Evolutionary conservation across 2,888 invertebrate species (phyloP).

Genomic region (Nomada goodeniana): DNA sequence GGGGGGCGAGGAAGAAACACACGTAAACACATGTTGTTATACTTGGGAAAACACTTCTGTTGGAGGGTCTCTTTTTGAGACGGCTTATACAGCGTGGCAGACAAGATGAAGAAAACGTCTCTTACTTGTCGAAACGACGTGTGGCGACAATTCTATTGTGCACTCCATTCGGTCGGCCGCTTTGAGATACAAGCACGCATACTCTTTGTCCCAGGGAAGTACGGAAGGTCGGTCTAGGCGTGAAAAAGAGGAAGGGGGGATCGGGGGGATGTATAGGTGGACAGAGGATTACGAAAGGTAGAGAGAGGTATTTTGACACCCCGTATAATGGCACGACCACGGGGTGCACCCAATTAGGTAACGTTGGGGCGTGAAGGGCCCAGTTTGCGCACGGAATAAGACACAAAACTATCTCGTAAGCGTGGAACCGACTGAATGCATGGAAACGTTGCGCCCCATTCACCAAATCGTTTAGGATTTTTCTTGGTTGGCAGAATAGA

Average conservation of each 20-base stretch:
- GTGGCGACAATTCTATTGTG: constrained; percentile 77
- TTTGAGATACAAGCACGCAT: constrained; percentile 78
- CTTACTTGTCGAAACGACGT: constrained; percentile 69
- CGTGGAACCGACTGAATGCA: constrained; percentile 60
- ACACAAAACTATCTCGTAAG: constrained; percentile 77
- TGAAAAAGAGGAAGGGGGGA: constrained; percentile 26
- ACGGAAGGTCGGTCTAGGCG: constrained; percentile 48
- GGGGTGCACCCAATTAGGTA: constrained; percentile 83
- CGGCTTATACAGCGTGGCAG: constrained; percentile 67
- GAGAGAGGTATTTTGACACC: constrained; percentile 84
- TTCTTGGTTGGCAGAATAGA: constrained; percentile 14
- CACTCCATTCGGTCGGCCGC: constrained; percentile 76
- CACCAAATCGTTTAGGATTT: constrained; percentile 37
- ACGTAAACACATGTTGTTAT: constrained; percentile 63
- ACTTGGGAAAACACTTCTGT: constrained; percentile 64
- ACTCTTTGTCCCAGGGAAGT: constrained; percentile 65
- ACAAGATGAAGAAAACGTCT: constrained; percentile 65
- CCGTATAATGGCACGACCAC: constrained; percentile 81
- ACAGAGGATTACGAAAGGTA: constrained; percentile 64
- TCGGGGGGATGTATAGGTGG: constrained; percentile 55
- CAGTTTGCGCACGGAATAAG: constrained; percentile 68
- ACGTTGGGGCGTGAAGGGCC: constrained; percentile 77
- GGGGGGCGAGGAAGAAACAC: constrained; percentile 16
- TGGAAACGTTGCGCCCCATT: constrained; percentile 45
- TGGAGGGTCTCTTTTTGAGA: constrained; percentile 60